Conservation (phyloP, 2,888 invertebrate species). For the Coremacera marginata region DNA sequence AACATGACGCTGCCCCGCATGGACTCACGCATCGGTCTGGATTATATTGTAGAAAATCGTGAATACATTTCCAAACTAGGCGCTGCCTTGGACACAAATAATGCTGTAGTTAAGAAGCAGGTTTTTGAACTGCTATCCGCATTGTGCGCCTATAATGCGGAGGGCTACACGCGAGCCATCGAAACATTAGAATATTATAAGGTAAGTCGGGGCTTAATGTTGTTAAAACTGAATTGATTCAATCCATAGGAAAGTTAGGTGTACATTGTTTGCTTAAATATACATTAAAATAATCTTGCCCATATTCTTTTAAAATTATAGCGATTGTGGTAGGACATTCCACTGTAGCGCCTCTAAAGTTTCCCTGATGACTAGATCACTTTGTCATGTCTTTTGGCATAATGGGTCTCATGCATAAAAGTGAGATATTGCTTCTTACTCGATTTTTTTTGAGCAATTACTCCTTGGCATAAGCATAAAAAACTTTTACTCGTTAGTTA, state of each 20-base stretch:
- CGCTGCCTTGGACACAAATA: constrained; percentile 91
- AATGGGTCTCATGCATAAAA: too few species aligned
- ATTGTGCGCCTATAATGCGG: constrained; percentile 92
- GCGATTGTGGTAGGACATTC: too few species aligned
- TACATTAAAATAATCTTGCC: too few species aligned
- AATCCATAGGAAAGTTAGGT: neutral
- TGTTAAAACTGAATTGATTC: neutral
- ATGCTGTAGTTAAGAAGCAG: constrained; percentile 94
- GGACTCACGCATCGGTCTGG: constrained; percentile 94
- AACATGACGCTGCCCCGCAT: constrained; percentile 69
- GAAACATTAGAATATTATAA: constrained; percentile 93
- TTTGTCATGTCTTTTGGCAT: too few species aligned
- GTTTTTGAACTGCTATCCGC: constrained; percentile 96
- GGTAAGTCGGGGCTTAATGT: constrained; percentile 72
- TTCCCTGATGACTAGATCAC: too few species aligned
- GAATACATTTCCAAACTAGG: constrained; percentile 93
- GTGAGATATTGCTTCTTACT: too few species aligned
- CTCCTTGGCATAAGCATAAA: too few species aligned
- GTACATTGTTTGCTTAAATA: too few species aligned
- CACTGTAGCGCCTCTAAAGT: too few species aligned
- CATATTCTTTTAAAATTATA: too few species aligned
- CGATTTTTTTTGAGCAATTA: too few species aligned
- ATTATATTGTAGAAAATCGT: constrained; percentile 93
- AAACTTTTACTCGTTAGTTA: too few species aligned
- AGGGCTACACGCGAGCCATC: constrained; percentile 87